phyloP scores from a whole-genome alignment of 2,888 invertebrate species.

The Pardosa pseudoannulata region DNA sequence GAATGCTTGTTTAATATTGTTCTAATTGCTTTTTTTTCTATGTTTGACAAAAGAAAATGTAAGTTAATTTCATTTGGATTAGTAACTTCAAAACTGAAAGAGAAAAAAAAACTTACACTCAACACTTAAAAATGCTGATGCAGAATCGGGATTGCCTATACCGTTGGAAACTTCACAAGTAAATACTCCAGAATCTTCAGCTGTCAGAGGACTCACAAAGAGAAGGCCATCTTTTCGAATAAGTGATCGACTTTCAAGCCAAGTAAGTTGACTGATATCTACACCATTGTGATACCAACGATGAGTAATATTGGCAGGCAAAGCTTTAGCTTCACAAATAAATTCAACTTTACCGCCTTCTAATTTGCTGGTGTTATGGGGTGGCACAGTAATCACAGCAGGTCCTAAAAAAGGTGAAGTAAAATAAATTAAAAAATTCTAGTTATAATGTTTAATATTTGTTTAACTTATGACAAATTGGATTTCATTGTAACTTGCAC shows the following conservation, averaged over 20 bases:
- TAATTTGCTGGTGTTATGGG: conserved; percentile 94
- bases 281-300: conserved; percentile 88
- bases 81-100: not conserved
- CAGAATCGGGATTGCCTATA: conserved; percentile 95
- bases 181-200: conserved; percentile 96
- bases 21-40: too few relatives aligned
- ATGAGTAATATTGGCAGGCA: conserved; percentile 96
- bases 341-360: conserved; percentile 97
- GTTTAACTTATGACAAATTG: too few relatives aligned
- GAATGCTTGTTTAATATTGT: too few relatives aligned
- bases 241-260: conserved; percentile 75
- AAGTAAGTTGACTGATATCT: conserved; percentile 81
- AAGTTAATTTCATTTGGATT: too few relatives aligned
- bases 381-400: conserved; percentile 96
- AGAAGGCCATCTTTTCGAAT: conserved; percentile 92
- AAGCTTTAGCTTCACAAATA: conserved; percentile 93
- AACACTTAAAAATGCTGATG: conserved; percentile 95
- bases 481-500: too few relatives aligned
- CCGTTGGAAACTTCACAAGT: conserved; percentile 97
- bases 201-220: conserved; percentile 93
- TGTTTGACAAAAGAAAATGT: too few relatives aligned
- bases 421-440: too few relatives aligned
- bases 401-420: too few relatives aligned
- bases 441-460: too few relatives aligned
- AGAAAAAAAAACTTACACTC: conserved; percentile 88